phyloP scores from a whole-genome alignment of 1,140 invertebrate genomes.

The Ladona fulva region DNA sequence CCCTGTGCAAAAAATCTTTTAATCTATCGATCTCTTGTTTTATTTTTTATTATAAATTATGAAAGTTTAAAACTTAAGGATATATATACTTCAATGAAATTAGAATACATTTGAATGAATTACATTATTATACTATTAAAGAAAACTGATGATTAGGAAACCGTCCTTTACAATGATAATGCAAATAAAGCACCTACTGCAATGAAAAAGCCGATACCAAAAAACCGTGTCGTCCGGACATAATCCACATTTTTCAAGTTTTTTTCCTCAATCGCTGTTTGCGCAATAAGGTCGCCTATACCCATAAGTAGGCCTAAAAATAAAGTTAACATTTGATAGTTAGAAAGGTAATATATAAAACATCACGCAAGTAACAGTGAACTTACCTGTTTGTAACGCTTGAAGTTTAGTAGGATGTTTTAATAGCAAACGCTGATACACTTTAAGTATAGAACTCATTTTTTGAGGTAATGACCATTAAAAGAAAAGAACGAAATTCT shows the following conservation, averaged over 20 bases:
- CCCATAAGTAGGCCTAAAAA: constrained; percentile 44
- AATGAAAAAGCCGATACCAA: constrained; percentile 39
- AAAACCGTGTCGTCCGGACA: constrained; percentile 39
- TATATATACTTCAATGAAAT: too few species aligned
- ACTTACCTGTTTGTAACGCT: not conserved
- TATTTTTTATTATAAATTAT: too few species aligned
- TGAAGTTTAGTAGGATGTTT: not conserved
- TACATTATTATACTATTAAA: not conserved
- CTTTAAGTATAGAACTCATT: not conserved
- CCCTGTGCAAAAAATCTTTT: constrained; percentile 45
- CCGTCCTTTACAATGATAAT: constrained; percentile 14
- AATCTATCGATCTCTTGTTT: not conserved
- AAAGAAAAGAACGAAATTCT: too few species aligned
- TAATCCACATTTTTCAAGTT: constrained; percentile 37
- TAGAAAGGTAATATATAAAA: too few species aligned
- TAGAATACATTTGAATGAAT: too few species aligned
- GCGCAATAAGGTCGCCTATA: constrained; percentile 46
- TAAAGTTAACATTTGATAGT: too few species aligned
- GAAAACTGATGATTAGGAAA: constrained; percentile 18
- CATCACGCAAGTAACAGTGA: not conserved
- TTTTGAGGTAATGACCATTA: too few species aligned
- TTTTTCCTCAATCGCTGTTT: constrained; percentile 43
- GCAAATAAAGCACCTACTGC: constrained; percentile 34
- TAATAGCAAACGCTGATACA: not conserved
- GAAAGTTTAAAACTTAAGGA: too few species aligned